Evolutionary conservation across 2,113 vertebrate species (phyloP).

Genomic region (Amblyopsis rosae): DNA sequence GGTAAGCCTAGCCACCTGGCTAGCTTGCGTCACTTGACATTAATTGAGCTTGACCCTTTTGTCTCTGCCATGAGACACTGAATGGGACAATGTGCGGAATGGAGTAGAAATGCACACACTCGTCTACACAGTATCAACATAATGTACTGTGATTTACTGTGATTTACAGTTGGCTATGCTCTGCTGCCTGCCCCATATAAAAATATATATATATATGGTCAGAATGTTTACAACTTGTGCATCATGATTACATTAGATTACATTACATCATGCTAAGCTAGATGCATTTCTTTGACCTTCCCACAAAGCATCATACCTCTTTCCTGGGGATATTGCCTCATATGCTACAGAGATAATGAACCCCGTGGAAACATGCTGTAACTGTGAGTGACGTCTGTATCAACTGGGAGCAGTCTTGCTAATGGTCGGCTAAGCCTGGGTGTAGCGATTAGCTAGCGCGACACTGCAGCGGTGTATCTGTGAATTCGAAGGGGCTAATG

Average conservation of each 20-base stretch:
- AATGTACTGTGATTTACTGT: background rate
- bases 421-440: background rate
- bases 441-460: background rate
- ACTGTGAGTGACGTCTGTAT: background rate
- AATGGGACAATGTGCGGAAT: background rate
- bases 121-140: background rate
- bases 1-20: background rate
- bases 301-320: too few relatives aligned
- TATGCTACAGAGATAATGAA: background rate
- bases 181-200: background rate
- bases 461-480: slow-evolving; percentile 9
- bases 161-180: background rate
- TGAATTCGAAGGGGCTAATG: slow-evolving; percentile 32
- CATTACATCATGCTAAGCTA: background rate
- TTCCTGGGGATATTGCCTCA: too few relatives aligned
- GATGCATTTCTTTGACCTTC: too few relatives aligned
- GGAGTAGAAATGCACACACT: background rate
- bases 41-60: background rate
- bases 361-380: background rate
- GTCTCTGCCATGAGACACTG: background rate
- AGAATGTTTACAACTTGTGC: too few relatives aligned
- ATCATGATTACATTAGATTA: too few relatives aligned
- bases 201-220: too few relatives aligned
- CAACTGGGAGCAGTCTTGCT: background rate
- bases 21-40: background rate